Base-by-base conservation (phyloP, 2,888 invertebrate species). In the Metalampra italica region DNA sequence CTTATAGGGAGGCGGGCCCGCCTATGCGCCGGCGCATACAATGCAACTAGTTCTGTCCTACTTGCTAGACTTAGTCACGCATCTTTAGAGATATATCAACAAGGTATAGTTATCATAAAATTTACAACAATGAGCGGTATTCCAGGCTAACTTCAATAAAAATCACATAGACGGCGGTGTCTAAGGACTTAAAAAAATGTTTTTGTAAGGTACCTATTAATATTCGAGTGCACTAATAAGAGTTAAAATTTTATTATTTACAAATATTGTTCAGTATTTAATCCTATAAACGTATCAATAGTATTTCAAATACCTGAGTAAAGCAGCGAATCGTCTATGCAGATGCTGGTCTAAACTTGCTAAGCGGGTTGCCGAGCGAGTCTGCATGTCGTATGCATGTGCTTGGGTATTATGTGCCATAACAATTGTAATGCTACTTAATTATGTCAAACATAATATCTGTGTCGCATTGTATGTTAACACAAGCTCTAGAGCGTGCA, bases 401-500 rank as follows among this genome's bases (percentile, higher is more conserved):
- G 22, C 5, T 22, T 15, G 29, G 9, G 43, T 46, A 45, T 54
- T 37, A 40, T 37, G 45, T 49, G 51, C 47, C 47, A 45, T 56
- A 55, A 67, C 62, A 60, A 66, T 64, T 51, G 61, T 52, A 47
- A 51, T 53, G 51, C 49, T 49, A 49, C 55, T 46, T 54, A 55
- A 62, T 61, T 52, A 57, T 54, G 66, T 60, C 57, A 57, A 50
- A 55, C 53, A 42, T 52, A 54, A 40, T 40, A 40, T 14, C 34
- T 29, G 22, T 56, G 51, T 50, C n/a, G 49, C 56, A 68, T 69
- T 68, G 68, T 68, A 67, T 67, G 64, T 46, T 55, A 68, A 69
- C 32, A 52, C 45, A 52, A 22, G 22, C 22, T 2, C 22, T 3
- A 22, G 22, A 22, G 22, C 5, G 5, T 22, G 22, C 5, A 22